Evolutionary conservation across 2,113 vertebrate species (phyloP).

Genomic region (Perca flavescens): DNA sequence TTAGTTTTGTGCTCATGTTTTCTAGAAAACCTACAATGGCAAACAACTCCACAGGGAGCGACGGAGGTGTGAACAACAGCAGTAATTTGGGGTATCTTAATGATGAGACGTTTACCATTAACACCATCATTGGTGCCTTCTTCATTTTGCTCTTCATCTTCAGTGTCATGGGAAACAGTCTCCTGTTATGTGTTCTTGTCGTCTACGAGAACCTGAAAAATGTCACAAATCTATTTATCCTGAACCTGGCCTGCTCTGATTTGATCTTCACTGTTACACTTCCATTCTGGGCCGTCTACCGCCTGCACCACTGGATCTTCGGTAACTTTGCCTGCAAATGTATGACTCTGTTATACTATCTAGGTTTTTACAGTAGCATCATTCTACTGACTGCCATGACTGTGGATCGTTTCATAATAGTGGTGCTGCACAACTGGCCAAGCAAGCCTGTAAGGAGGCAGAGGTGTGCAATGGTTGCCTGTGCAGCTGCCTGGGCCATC

Average conservation of each 20-base stretch:
- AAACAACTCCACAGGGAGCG: background rate
- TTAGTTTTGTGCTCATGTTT: slow-evolving; percentile 26
- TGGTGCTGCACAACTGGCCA: slow-evolving; percentile 76
- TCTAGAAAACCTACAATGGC: slow-evolving; percentile 20
- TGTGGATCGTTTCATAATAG: slow-evolving; percentile 81
- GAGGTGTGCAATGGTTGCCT: slow-evolving; percentile 59
- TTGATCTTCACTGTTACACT: slow-evolving; percentile 83
- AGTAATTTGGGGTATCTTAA: accelerated
- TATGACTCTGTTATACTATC: slow-evolving; percentile 69
- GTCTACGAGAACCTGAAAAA: slow-evolving; percentile 74
- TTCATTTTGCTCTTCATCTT: slow-evolving; percentile 67
- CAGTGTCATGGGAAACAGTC: slow-evolving; percentile 63
- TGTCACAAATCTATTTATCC: slow-evolving; percentile 83
- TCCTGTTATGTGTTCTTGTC: slow-evolving; percentile 62
- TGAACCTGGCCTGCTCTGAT: slow-evolving; percentile 85
- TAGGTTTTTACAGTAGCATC: slow-evolving; percentile 83
- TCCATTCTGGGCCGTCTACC: slow-evolving; percentile 82
- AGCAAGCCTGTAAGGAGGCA: slow-evolving; percentile 52
- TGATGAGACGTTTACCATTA: background rate
- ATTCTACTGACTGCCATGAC: slow-evolving; percentile 87
- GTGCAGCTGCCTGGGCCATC: slow-evolving; percentile 75
- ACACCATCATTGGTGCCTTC: slow-evolving; percentile 15
- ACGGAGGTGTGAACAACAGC: accelerated
- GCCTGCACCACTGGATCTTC: slow-evolving; percentile 81
- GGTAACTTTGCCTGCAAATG: slow-evolving; percentile 78